A percentile compares a stretch with the other conserved stretches of the same genome.
Conservation (phyloP, 2,888 invertebrate genomes). For the Liopterus haemorrhoidalis region DNA sequence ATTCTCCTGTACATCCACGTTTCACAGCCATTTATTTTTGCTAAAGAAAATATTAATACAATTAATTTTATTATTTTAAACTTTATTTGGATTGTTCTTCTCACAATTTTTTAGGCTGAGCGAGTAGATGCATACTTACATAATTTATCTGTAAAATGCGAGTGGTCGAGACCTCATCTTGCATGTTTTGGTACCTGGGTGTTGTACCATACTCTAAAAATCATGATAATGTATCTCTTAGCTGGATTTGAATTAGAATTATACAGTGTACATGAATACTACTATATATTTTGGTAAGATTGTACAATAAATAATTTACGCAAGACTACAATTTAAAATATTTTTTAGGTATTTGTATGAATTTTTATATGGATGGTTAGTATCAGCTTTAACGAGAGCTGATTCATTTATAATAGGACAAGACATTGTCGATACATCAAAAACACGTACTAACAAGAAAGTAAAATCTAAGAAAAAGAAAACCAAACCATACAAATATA, state of each 20-base stretch:
- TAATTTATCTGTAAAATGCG: slow-evolving; percentile 60
- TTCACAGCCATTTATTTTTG: no score
- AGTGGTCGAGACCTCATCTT: slow-evolving; percentile 63
- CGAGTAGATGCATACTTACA: slow-evolving; percentile 81
- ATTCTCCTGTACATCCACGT: no score
- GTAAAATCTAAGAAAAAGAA: slow-evolving; percentile 60
- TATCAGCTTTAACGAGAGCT: slow-evolving; percentile 84
- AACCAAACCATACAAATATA: slow-evolving; percentile 56
- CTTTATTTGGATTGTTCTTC: no score
- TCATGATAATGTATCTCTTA: slow-evolving; percentile 90
- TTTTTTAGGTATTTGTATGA: slow-evolving; percentile 79
- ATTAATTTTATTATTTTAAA: no score
- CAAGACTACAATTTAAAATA: no score
- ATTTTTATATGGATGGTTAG: slow-evolving; percentile 88
- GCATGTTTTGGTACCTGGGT: slow-evolving; percentile 94
- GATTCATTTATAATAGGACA: slow-evolving; percentile 75
- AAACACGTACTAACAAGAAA: slow-evolving; percentile 45
- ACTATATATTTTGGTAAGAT: slow-evolving; percentile 85
- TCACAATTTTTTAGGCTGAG: slow-evolving; percentile 61
- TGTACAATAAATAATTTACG: slow-evolving; percentile 14
- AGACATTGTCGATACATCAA: slow-evolving; percentile 43
- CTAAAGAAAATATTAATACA: no score
- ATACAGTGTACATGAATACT: slow-evolving; percentile 93
- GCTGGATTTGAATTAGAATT: slow-evolving; percentile 93
- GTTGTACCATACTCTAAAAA: slow-evolving; percentile 83